phyloP scores from a whole-genome alignment of 2,113 vertebrate species.

The Oplegnathus fasciatus region DNA sequence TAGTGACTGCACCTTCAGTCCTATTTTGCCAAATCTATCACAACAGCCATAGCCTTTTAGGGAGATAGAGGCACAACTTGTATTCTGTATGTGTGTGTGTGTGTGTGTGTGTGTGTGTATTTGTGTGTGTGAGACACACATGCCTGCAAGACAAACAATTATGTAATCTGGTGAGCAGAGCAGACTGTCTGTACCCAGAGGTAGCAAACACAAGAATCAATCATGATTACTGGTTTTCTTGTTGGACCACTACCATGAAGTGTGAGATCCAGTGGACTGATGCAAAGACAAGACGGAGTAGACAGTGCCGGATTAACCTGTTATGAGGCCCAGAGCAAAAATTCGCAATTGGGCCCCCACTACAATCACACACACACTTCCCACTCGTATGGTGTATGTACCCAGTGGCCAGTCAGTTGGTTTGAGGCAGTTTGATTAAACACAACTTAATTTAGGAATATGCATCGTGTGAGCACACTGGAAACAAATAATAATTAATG shows the following conservation, averaged over 20 bases:
- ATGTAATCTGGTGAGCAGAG: neutral
- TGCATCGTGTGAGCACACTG: too few species aligned
- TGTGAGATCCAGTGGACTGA: neutral
- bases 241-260: neutral
- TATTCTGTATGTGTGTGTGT: neutral
- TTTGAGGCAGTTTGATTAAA: too few species aligned
- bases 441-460: too few species aligned
- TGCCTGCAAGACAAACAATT: neutral
- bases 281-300: too few species aligned
- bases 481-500: too few species aligned
- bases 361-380: too few species aligned
- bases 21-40: neutral
- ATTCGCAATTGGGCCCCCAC: too few species aligned
- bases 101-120: neutral
- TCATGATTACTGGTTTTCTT: neutral
- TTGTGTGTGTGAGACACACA: neutral
- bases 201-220: conserved; percentile 13
- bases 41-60: conserved; percentile 8
- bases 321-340: too few species aligned
- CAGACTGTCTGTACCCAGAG: conserved; percentile 1
- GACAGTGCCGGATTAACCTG: too few species aligned
- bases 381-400: too few species aligned
- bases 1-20: neutral
- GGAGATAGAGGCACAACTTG: neutral
- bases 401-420: too few species aligned